Conservation (phyloP, 2,113 vertebrate species). For the Petrocephalus zakoni region DNA sequence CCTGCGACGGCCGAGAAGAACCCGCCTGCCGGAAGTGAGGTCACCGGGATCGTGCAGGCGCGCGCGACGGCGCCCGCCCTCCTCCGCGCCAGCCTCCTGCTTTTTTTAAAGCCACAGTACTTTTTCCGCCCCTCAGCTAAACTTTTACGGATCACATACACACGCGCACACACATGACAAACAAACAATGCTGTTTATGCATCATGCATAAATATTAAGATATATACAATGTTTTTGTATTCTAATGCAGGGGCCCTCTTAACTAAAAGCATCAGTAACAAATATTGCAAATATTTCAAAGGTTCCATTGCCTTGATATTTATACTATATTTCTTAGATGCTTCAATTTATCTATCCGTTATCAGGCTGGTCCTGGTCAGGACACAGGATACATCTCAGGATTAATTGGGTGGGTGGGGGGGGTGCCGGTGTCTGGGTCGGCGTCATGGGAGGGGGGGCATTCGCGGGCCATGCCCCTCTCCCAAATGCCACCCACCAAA, state of each 20-base stretch:
- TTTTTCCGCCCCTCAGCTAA: neutral
- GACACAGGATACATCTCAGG: too few species aligned
- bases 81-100: constrained; percentile 16
- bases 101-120: constrained; percentile 6
- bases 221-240: neutral
- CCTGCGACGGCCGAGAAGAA: constrained; percentile 33
- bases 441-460: neutral
- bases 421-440: neutral
- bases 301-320: neutral
- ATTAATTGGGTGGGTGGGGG: too few species aligned
- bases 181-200: neutral
- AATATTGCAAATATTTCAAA: neutral
- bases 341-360: neutral
- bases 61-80: constrained; percentile 42
- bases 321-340: neutral
- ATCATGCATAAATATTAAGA: neutral
- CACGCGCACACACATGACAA: neutral
- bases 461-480: neutral
- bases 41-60: constrained; percentile 32
- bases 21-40: constrained; percentile 53
- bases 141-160: neutral
- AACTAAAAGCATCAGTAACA: neutral
- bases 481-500: neutral
- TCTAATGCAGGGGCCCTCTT: neutral
- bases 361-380: neutral